Evolutionary conservation across 1,140 invertebrate genomes (phyloP), one percentile per base, ranked within the genome.

Genomic region (Kradibia gibbosae): DNA sequence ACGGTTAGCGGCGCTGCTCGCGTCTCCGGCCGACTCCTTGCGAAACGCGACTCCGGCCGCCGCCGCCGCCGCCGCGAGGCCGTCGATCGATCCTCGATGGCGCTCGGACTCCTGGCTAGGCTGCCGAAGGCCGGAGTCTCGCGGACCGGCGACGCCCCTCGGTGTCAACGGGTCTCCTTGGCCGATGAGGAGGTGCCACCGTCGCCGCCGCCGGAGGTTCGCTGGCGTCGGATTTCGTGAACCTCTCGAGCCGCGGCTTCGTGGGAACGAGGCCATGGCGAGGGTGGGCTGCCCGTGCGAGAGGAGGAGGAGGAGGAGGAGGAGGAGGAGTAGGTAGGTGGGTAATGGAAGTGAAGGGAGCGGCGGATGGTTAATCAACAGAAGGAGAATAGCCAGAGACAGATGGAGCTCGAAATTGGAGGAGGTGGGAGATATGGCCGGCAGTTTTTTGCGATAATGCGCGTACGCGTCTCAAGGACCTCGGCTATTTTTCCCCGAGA

Each of bases 181-280:
- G n/a, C n/a, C n/a, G n/a, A n/a, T n/a, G n/a, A n/a, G n/a, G 45
- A 48, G 45, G 7, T 17, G 45, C 45, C 45, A 48, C 45, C 45
- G 45, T 17, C 45, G 45, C 45, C 45, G 45, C 17, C 17, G 8
- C 45, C 45, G 20, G 15, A 22, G 13, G 50, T 20, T 53, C 50
- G n/a, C 36, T 77, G 57, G 78, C 81, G 80, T 78, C 67, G 83
- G 84, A 82, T 83, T 79, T 42, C 81, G 81, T 83, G 81, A 83
- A 67, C 10, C 28, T 8, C 55, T 25, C 55, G 55, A 5, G 7
- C 45, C 45, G 45, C 45, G 45, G 45, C 17, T 17, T 17, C 7
- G 45, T 48, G 55, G n/a, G 7, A 8, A 36, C 3, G 15, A 39
- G 34, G 22, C 11, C 13, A n/a, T 0, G 42, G 50, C 20, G 39